Conservation (phyloP, 2,113 vertebrate genomes). For the Zosterops hypoxanthus region DNA sequence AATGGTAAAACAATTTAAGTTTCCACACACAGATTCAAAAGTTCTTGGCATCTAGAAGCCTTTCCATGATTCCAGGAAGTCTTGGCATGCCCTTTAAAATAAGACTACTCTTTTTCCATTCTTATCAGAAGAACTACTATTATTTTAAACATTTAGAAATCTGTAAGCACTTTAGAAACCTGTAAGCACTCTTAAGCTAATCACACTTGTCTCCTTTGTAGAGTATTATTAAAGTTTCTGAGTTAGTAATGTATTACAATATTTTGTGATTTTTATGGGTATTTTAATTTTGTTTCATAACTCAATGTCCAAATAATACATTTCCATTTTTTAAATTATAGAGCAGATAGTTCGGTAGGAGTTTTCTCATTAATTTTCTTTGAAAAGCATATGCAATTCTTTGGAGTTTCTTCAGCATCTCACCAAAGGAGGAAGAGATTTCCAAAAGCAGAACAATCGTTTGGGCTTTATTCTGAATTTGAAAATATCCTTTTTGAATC, state of each 20-base stretch:
- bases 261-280: neutral
- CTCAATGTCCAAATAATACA: neutral
- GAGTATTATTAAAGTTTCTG: neutral
- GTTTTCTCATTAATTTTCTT: neutral
- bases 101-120: neutral
- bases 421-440: neutral
- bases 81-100: neutral
- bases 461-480: neutral
- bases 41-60: neutral
- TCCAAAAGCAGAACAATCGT: neutral
- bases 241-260: neutral
- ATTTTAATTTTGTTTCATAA: neutral
- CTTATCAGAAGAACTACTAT: neutral
- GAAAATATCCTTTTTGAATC: neutral
- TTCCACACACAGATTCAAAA: neutral
- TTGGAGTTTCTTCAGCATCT: neutral
- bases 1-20: neutral
- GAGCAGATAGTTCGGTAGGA: neutral
- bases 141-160: neutral
- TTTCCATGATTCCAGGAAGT: neutral
- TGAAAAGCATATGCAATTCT: neutral
- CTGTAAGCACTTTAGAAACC: neutral
- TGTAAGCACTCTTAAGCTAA: neutral
- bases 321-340: conserved; percentile 9
- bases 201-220: neutral